These are phyloP conservation scores for Plectropomus leopardus DNA, from an alignment of 2,113 vertebrate species.

Conservation along the genomic window DNA sequence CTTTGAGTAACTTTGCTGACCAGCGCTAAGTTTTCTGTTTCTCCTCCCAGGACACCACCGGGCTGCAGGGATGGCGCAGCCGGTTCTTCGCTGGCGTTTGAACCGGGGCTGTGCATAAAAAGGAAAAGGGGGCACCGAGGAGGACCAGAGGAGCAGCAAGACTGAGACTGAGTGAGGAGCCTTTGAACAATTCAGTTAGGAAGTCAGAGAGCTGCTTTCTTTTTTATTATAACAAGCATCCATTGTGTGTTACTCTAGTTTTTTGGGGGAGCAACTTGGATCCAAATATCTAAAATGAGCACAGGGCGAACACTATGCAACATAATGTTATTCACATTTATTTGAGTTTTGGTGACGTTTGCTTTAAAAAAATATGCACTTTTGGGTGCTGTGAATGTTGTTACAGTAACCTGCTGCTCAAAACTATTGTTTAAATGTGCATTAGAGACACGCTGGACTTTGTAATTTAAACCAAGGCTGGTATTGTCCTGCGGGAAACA, in stretches of 20 bases:
- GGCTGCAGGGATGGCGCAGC: constrained; percentile 21
- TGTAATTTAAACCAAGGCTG: constrained; percentile 70
- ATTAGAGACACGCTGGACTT: constrained; percentile 62
- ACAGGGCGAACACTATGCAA: background rate
- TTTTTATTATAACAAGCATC: constrained; percentile 3
- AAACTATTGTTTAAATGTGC: constrained; percentile 75
- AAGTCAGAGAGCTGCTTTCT: constrained; percentile 26
- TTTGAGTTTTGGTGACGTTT: constrained; percentile 17
- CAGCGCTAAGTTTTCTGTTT: constrained; percentile 53
- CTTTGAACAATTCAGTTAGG: constrained; percentile 28
- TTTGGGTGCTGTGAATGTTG: background rate
- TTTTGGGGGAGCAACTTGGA: background rate
- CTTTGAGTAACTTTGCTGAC: constrained; percentile 79
- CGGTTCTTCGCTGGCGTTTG: constrained; percentile 30
- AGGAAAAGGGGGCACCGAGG: constrained; percentile 21
- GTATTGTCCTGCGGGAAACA: constrained; percentile 62
- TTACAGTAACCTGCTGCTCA: constrained; percentile 54
- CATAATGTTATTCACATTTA: constrained; percentile 5
- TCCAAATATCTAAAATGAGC: constrained; percentile 17
- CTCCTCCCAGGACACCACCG: constrained; percentile 43
- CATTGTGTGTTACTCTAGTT: constrained; percentile 6
- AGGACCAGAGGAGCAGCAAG: constrained; percentile 49
- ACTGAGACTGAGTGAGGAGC: constrained; percentile 64
- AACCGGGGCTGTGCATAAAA: constrained; percentile 48
- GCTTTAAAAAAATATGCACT: background rate